Percentiles rank a stretch among this genome's conserved stretches.
Conservation (phyloP, 2,888 invertebrate species). For the Epinotia demarniana region DNA sequence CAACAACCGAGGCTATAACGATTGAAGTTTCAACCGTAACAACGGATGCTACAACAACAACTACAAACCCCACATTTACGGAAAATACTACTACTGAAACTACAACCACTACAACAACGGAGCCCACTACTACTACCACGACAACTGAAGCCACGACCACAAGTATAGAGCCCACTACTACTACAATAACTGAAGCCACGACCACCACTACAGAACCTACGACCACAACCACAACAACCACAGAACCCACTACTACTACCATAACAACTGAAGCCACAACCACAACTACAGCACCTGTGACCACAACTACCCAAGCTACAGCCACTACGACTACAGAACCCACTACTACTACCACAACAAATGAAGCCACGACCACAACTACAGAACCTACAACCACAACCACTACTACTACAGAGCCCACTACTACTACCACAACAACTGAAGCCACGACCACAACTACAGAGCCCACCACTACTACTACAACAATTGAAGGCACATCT, state of each 20-base stretch:
- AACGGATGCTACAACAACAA: neutral
- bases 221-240: neutral
- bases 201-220: conserved; percentile 13
- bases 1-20: conserved; percentile 5
- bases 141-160: neutral
- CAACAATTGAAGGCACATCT: conserved; percentile 11
- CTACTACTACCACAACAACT: neutral
- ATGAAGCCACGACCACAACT: conserved; percentile 3
- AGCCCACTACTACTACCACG: neutral
- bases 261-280: conserved; percentile 3
- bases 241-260: conserved; percentile 2
- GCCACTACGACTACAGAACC: neutral
- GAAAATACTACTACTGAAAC: conserved; percentile 5
- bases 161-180: neutral
- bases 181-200: conserved; percentile 17
- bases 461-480: neutral
- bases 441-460: conserved; percentile 5
- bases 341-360: neutral
- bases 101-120: conserved; percentile 7
- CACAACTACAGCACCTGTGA: neutral
- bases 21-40: neutral
- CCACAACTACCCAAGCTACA: neutral
- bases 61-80: neutral
- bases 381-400: neutral
- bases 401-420: no score